Evolutionary conservation across 2,888 invertebrate genomes (phyloP), one percentile per base, ranked within the genome.

Genomic region (Polymixis flavicincta): DNA sequence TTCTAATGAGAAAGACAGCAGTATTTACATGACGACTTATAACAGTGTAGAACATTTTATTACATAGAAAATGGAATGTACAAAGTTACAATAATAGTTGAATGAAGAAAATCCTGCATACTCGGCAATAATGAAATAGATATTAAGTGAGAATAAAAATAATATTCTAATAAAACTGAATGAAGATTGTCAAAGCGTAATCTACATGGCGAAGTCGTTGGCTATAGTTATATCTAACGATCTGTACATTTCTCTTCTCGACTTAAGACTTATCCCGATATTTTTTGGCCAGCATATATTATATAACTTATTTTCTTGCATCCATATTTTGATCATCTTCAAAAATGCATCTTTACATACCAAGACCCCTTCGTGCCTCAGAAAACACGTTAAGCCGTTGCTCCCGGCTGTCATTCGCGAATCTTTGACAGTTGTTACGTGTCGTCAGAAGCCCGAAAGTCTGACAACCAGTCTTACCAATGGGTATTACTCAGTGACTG

Each of bases 31-130:
- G 54, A 67, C 76, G 64, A 81, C 52, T 74, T 78, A 48, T 48
- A 85, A 77, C 45, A 72, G 76, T 74, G 76, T 71, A 50, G 65
- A 71, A 74, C 72, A 70, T 68, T 69, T 70, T 52, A 65, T 71
- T 82, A 77, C 65, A 65, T 84, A 68, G 54, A 79, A 69, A 76
- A 69, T 82, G 83, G 82, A 87, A 88, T 79, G 78, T 81, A 81
- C 76, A 80, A 80, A 72, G 48, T 74, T 13, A 60, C 28, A 60
- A 54, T 55, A 48, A 67, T 71, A 28, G 55, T 42, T 37, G 9
- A 48, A 66, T 72, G 1, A 59, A 78, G 48, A 37, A 22, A 63
- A 19, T 48, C 1, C 14, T 1, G 22, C 22, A 32, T 22, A 6
- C 25, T 9, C 25, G 32, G 17, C 1, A 19, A 50, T 25, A 25